These are phyloP conservation scores for Ophioninae sp. DNA, from an alignment of 2,888 invertebrate genomes.

Conservation along the genomic window DNA sequence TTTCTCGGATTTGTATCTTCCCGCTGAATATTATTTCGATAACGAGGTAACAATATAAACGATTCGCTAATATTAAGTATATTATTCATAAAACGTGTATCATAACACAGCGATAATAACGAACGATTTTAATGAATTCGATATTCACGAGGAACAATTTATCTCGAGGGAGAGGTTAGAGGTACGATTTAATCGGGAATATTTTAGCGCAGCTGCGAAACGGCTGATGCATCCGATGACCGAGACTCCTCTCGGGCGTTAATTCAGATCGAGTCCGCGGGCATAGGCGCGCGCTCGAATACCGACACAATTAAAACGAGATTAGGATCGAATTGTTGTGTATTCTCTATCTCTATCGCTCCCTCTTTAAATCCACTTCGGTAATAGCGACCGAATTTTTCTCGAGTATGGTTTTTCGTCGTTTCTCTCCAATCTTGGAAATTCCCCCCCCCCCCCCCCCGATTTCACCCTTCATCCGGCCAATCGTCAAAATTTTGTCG, in stretches of 20 bases:
- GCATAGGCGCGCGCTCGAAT: conserved; percentile 66
- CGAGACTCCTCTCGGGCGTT: conserved; percentile 60
- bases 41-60: no score
- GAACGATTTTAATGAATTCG: no score
- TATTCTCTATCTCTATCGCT: conserved; percentile 32
- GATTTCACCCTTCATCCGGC: neutral
- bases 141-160: neutral
- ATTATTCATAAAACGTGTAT: no score
- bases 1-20: no score
- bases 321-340: conserved; percentile 72
- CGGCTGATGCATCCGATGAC: conserved; percentile 39
- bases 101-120: no score
- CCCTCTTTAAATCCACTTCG: conserved; percentile 11
- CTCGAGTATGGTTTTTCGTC: conserved; percentile 16
- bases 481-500: no score
- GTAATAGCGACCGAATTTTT: conserved; percentile 35
- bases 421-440: no score
- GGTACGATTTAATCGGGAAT: conserved; percentile 35
- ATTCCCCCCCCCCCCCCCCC: neutral
- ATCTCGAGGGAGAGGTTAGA: neutral
- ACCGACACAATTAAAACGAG: conserved; percentile 73
- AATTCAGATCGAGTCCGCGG: conserved; percentile 75
- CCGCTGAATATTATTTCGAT: no score
- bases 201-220: conserved; percentile 41
- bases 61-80: no score